A percentile compares a stretch with the other conserved stretches of the same genome.
These are phyloP conservation scores for Standfussiana lucernea DNA, from an alignment of 2,888 invertebrate species.

Conservation along the genomic window DNA sequence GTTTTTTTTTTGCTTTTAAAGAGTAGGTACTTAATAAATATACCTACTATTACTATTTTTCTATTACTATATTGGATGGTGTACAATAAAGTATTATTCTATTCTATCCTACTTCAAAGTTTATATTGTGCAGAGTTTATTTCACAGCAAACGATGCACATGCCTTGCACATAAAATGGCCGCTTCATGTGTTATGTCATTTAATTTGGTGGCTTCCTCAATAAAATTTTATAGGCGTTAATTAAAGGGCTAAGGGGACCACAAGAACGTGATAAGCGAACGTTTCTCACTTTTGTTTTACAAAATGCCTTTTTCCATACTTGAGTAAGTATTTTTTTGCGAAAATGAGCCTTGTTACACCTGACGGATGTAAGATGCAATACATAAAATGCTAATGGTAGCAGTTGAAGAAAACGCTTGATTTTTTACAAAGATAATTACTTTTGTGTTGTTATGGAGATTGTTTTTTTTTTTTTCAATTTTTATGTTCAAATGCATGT, in stretches of 20 bases:
- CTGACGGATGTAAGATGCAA: slow-evolving; percentile 56
- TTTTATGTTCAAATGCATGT: slow-evolving; percentile 12
- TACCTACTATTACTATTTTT: too few relatives aligned
- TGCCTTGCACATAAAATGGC: slow-evolving; percentile 69
- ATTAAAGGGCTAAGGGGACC: slow-evolving; percentile 79
- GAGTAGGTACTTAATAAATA: not conserved
- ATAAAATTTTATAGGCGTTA: slow-evolving; percentile 87
- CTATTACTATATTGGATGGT: too few relatives aligned
- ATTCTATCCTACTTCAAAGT: too few relatives aligned
- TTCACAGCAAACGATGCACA: slow-evolving; percentile 53
- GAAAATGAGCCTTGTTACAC: slow-evolving; percentile 48
- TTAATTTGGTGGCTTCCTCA: slow-evolving; percentile 85
- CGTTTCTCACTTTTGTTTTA: slow-evolving; percentile 59
- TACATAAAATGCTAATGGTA: slow-evolving; percentile 51
- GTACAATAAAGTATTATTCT: too few relatives aligned
- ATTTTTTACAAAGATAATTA: slow-evolving; percentile 41
- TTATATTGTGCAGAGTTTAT: not conserved
- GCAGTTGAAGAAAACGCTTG: slow-evolving; percentile 45
- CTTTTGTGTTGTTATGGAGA: slow-evolving; percentile 11
- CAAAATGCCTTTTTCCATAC: slow-evolving; percentile 46
- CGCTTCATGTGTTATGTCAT: slow-evolving; percentile 71
- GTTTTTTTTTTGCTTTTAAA: not conserved
- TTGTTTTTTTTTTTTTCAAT: slow-evolving; percentile 9
- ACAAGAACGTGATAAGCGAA: slow-evolving; percentile 66
- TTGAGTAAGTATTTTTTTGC: slow-evolving; percentile 21